These are phyloP conservation scores for Vireo griseus DNA, from an alignment of 2,797 vertebrate genomes.

Conservation along the genomic window DNA sequence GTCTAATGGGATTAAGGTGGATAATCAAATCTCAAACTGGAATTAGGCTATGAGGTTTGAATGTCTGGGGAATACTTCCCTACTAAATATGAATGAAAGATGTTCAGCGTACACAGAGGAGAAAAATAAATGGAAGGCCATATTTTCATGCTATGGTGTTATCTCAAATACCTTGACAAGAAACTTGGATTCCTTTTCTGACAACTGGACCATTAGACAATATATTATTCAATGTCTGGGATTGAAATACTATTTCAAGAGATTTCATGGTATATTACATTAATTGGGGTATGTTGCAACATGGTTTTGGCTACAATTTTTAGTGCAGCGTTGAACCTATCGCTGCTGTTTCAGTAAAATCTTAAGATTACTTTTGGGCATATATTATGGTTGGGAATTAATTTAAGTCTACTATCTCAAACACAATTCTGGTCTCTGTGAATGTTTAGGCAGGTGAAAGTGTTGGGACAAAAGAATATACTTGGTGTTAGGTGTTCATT, in stretches of 20 bases:
- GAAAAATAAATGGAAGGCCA: background rate
- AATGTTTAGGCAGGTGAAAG: background rate
- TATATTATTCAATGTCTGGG: background rate
- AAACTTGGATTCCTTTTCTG: background rate
- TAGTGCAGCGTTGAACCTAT: background rate
- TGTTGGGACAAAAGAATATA: background rate
- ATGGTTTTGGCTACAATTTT: background rate
- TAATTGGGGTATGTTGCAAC: background rate
- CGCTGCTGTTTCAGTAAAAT: background rate
- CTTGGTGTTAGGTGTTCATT: background rate
- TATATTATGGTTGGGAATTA: background rate
- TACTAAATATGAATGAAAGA: conserved; percentile 64
- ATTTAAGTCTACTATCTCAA: background rate
- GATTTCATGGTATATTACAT: background rate
- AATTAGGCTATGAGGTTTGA: conserved; percentile 40
- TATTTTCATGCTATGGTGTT: background rate
- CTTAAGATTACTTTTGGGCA: background rate
- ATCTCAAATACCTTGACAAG: background rate
- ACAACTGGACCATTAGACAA: background rate
- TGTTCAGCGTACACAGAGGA: background rate
- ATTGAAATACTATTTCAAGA: background rate
- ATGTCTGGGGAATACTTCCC: conserved; percentile 41
- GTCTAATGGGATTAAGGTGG: conserved; percentile 75
- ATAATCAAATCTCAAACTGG: conserved; percentile 75
- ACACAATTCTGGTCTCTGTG: background rate